Conservation (phyloP, 2,797 vertebrate genomes). For the Tapera naevia region DNA sequence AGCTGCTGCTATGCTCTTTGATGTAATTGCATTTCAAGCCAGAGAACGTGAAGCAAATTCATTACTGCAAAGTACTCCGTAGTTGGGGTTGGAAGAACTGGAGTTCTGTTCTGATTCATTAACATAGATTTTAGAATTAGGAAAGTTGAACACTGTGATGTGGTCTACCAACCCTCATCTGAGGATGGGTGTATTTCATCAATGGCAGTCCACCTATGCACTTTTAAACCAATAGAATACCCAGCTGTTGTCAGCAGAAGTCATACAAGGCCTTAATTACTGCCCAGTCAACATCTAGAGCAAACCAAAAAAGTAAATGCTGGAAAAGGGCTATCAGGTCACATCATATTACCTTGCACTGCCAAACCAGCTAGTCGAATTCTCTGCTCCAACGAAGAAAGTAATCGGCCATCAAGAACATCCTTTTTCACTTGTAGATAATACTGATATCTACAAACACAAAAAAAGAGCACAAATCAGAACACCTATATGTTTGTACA, state of each 20-base stretch:
- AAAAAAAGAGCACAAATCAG: neutral
- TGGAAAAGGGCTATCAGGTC: neutral
- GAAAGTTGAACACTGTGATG: neutral
- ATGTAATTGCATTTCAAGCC: conserved; percentile 55
- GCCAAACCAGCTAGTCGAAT: conserved; percentile 92
- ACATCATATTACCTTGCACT: conserved; percentile 85
- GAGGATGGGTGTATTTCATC: neutral
- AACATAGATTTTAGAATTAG: neutral
- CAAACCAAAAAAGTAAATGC: neutral
- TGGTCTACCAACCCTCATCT: neutral
- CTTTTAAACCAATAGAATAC: neutral
- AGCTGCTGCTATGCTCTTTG: conserved; percentile 33
- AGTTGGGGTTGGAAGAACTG: conserved; percentile 1
- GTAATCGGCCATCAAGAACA: conserved; percentile 89
- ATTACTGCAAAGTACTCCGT: neutral
- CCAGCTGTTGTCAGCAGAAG: neutral
- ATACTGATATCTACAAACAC: conserved; percentile 89
- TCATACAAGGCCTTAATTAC: neutral
- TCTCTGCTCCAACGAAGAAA: conserved; percentile 88
- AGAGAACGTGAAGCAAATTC: conserved; percentile 50
- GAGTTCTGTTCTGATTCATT: neutral
- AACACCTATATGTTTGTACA: neutral
- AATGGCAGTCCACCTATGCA: neutral
- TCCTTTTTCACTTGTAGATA: conserved; percentile 97
- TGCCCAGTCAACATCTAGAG: neutral